Percentiles rank a stretch among this genome's conserved stretches.
phyloP scores from a whole-genome alignment of 1,140 invertebrate species.

The Drosophila chauvacae region DNA sequence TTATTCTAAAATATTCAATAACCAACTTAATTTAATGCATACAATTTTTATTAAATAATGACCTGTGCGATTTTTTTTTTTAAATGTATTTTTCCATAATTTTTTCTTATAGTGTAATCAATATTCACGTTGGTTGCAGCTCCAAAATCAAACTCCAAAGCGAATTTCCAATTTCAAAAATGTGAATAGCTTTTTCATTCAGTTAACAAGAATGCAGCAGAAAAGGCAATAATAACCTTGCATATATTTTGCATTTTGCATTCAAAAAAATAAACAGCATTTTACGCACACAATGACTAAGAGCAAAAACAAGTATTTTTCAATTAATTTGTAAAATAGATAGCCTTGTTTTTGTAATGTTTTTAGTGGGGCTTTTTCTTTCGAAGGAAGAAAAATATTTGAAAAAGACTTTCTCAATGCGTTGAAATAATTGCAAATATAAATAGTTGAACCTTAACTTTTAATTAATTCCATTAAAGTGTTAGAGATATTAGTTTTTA shows the following conservation, averaged over 20 bases:
- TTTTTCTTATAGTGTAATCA: conserved; percentile 8
- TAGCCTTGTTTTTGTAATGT: conserved; percentile 6
- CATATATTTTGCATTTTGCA: conserved; percentile 5
- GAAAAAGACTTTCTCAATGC: neutral
- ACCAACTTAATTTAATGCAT: too few species aligned
- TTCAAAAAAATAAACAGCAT: conserved; percentile 5
- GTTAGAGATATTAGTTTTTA: neutral
- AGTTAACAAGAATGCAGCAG: neutral
- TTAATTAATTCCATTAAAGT: neutral
- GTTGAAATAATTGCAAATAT: neutral
- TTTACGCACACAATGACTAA: neutral
- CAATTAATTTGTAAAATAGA: conserved; percentile 1
- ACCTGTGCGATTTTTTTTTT: neutral
- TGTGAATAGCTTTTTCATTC: conserved; percentile 14
- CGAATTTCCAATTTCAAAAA: conserved; percentile 35
- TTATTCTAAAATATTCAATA: too few species aligned
- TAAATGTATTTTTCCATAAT: too few species aligned
- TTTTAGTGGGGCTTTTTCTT: neutral
- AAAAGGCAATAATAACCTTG: conserved; percentile 14
- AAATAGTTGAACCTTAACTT: neutral
- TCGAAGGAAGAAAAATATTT: neutral
- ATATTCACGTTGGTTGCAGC: neutral
- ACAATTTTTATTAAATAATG: too few species aligned
- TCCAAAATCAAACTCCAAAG: conserved; percentile 27
- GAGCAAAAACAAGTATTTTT: conserved; percentile 5